Conservation (phyloP, 2,797 vertebrate genomes). For the Sarcophilus harrisii region DNA sequence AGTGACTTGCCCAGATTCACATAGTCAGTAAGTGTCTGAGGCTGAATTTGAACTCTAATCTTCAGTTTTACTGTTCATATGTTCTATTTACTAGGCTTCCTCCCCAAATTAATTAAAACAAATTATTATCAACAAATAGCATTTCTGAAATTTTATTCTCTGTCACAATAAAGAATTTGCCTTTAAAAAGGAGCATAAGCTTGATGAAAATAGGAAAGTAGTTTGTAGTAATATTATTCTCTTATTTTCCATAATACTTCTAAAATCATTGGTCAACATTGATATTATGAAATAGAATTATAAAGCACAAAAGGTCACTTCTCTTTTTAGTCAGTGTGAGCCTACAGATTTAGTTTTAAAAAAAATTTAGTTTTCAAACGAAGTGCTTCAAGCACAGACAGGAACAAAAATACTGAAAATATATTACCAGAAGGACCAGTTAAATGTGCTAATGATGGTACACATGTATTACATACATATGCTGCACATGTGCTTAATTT, state of each 20-base stretch:
- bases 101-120: constrained; percentile 24
- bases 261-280: constrained; percentile 25
- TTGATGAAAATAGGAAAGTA: constrained; percentile 52
- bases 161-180: constrained; percentile 15
- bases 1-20: not conserved
- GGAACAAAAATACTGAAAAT: constrained; percentile 57
- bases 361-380: constrained; percentile 10
- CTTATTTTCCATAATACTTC: not conserved
- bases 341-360: constrained; percentile 33
- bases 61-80: not conserved
- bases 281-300: constrained; percentile 17
- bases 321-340: constrained; percentile 31
- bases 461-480: constrained; percentile 53
- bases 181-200: constrained; percentile 36
- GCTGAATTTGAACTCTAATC: not conserved
- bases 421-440: constrained; percentile 64
- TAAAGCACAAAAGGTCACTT: constrained; percentile 40
- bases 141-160: constrained; percentile 47
- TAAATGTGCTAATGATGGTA: constrained; percentile 55
- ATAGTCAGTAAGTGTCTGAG: not conserved
- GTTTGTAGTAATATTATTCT: constrained; percentile 2
- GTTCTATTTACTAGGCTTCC: not conserved
- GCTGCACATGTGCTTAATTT: constrained; percentile 60
- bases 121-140: constrained; percentile 34
- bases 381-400: constrained; percentile 29